Conservation (phyloP, 2,888 invertebrate species). For the Caradrina clavipalpis region DNA sequence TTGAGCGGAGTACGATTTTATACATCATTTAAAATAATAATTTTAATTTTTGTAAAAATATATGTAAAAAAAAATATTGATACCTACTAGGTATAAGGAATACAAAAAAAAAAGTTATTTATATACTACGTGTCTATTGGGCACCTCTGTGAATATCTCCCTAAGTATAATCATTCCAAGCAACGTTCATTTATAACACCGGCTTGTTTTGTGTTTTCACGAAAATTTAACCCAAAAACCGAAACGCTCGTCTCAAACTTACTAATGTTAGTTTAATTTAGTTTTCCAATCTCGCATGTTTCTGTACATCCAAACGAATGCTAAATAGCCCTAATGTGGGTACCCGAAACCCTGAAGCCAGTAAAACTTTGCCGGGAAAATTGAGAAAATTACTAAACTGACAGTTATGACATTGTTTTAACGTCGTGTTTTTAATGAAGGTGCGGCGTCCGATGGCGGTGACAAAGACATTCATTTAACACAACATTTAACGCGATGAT, state of each 20-base stretch:
- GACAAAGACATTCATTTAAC: conserved; percentile 36
- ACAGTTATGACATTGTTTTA: conserved; percentile 52
- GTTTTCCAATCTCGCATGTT: conserved; percentile 20
- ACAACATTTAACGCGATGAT: conserved; percentile 26
- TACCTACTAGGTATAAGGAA: too few species aligned
- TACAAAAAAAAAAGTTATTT: too few species aligned
- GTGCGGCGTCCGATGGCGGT: conserved; percentile 21
- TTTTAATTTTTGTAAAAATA: too few species aligned
- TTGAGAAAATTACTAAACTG: conserved; percentile 50
- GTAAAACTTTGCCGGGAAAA: conserved; percentile 35
- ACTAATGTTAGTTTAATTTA: conserved; percentile 33
- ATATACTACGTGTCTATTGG: too few species aligned
- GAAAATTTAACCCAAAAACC: background rate
- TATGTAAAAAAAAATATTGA: too few species aligned
- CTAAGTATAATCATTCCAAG: too few species aligned
- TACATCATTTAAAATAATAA: too few species aligned
- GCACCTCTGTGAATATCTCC: too few species aligned
- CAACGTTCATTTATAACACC: too few species aligned
- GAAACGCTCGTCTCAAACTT: background rate
- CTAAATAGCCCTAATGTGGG: conserved; percentile 26
- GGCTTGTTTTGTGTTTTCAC: background rate
- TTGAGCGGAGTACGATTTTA: too few species aligned
- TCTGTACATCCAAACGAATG: conserved; percentile 9
- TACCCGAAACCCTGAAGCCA: conserved; percentile 7
- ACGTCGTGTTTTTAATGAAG: conserved; percentile 66